phyloP scores from a whole-genome alignment of 2,113 vertebrate species.

The human region DNA sequence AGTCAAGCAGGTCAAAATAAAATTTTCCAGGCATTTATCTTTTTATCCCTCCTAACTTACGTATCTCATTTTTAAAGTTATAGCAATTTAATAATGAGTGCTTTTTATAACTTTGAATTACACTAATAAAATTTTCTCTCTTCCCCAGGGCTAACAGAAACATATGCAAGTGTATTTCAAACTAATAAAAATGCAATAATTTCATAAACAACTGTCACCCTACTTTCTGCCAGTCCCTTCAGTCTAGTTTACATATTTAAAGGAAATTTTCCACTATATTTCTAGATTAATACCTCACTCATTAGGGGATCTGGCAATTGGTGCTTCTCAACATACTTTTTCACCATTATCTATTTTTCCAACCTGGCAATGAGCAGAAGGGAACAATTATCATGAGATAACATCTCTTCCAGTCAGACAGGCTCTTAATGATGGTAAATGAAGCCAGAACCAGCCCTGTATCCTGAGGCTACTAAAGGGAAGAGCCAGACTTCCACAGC shows the following conservation, averaged over 20 bases:
- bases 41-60: neutral
- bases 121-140: neutral
- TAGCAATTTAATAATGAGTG: neutral
- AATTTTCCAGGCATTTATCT: neutral
- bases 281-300: slow-evolving; percentile 38
- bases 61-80: neutral
- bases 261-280: slow-evolving; percentile 29
- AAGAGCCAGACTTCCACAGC: neutral
- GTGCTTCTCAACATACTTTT: neutral
- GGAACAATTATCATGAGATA: neutral
- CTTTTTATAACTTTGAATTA: neutral
- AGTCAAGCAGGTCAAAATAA: neutral
- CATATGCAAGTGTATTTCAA: slow-evolving; percentile 32
- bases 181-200: slow-evolving; percentile 44
- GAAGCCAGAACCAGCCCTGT: neutral
- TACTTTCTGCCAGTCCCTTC: neutral
- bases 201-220: neutral
- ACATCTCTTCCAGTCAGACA: neutral
- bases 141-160: neutral
- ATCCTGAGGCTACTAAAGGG: neutral
- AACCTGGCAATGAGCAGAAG: neutral
- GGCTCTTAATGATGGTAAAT: neutral
- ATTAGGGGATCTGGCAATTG: slow-evolving; percentile 12
- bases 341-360: slow-evolving; percentile 53
- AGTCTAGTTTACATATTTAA: slow-evolving; percentile 38